Conservation (phyloP, 2,113 vertebrate species). For the Sterrhoptilus dennistouni region DNA sequence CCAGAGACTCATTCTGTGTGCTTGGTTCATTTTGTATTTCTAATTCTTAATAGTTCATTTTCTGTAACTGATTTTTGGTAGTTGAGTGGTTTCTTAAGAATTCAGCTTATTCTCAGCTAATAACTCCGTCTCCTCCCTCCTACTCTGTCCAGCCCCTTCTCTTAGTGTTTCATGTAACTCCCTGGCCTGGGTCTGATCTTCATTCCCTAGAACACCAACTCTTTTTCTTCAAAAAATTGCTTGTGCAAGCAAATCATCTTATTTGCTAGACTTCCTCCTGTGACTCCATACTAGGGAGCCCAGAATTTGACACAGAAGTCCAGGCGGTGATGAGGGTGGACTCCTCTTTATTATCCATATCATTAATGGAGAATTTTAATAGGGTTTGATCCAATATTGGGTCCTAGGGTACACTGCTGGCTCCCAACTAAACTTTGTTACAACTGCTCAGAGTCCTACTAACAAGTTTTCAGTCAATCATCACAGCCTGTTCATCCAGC, state of each 20-base stretch:
- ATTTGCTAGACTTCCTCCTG: background rate
- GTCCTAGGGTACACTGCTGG: background rate
- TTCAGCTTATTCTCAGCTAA: background rate
- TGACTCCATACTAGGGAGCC: background rate
- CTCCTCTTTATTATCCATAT: background rate
- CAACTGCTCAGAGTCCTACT: background rate
- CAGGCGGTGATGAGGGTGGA: background rate
- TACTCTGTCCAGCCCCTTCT: background rate
- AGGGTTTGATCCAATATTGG: background rate
- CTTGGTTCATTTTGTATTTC: background rate
- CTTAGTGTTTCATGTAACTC: background rate
- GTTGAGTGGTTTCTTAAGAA: background rate
- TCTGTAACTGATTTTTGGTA: background rate
- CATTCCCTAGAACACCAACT: background rate
- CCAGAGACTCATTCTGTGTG: background rate
- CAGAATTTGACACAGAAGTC: background rate
- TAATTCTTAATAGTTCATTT: background rate
- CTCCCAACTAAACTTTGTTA: background rate
- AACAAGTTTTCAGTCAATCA: accelerated
- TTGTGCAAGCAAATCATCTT: background rate
- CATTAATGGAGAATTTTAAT: background rate
- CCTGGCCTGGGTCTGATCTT: background rate
- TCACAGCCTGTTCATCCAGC: background rate
- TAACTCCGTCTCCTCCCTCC: background rate
- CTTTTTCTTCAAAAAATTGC: background rate